These are phyloP conservation scores for Polyommatus iphigenia DNA, from an alignment of 2,888 invertebrate species.

Conservation along the genomic window DNA sequence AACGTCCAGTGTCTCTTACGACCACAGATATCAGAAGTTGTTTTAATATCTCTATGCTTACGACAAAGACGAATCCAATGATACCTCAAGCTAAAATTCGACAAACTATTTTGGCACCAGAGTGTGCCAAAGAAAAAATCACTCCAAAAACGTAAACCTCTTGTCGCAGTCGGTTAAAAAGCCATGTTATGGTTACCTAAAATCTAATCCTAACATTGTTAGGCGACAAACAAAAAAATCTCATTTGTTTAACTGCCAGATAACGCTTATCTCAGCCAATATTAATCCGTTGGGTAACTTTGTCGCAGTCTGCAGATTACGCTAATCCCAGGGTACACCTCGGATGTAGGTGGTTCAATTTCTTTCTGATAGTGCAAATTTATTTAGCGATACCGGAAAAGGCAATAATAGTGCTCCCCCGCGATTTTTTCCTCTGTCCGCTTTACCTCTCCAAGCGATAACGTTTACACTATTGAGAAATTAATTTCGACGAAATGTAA, in stretches of 20 bases:
- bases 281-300: not conserved
- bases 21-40: too few species aligned
- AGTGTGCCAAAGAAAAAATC: too few species aligned
- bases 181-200: not conserved
- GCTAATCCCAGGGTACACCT: not conserved
- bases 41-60: too few species aligned
- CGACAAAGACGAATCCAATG: too few species aligned
- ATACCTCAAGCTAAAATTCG: too few species aligned
- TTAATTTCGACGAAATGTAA: not conserved
- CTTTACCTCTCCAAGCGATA: not conserved
- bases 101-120: too few species aligned
- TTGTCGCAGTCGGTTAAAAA: not conserved
- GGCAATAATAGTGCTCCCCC: not conserved
- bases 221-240: not conserved
- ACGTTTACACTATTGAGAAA: not conserved
- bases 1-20: too few species aligned
- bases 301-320: slow-evolving; percentile 2
- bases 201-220: not conserved
- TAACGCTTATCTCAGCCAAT: not conserved
- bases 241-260: not conserved
- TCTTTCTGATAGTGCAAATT: not conserved
- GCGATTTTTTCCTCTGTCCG: slow-evolving; percentile 4
- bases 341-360: not conserved
- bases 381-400: slow-evolving; percentile 1
- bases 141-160: too few species aligned